Percentiles rank a stretch among this genome's conserved stretches.
phyloP scores from a whole-genome alignment of 1,140 invertebrate species.

The Rhopalosiphum padi region DNA sequence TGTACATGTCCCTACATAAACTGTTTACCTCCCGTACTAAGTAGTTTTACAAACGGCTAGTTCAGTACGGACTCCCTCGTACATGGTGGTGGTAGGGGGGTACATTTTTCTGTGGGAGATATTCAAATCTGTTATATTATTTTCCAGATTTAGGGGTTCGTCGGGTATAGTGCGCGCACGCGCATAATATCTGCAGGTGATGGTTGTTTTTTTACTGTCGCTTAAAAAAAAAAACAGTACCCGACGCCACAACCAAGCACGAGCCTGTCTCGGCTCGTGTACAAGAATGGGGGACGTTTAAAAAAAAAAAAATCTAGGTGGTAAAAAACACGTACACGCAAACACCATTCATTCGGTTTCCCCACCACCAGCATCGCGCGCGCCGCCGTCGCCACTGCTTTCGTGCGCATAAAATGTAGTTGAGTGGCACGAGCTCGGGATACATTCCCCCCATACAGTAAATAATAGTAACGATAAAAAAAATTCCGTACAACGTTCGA shows the following conservation, averaged over 20 bases:
- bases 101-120: neutral
- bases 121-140: constrained; percentile 41
- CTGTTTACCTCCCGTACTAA: neutral
- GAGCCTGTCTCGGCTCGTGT: constrained; percentile 43
- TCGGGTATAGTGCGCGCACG: neutral
- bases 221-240: constrained; percentile 36
- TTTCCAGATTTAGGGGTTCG: constrained; percentile 35
- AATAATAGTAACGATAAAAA: constrained; percentile 27
- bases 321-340: constrained; percentile 47
- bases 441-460: neutral
- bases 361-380: neutral
- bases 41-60: neutral
- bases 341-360: constrained; percentile 31
- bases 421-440: constrained; percentile 51
- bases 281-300: constrained; percentile 31
- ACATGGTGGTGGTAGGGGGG: neutral
- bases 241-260: constrained; percentile 41
- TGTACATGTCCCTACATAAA: neutral
- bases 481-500: neutral
- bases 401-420: neutral
- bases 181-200: constrained; percentile 21
- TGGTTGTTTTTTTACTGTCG: constrained; percentile 26
- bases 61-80: neutral
- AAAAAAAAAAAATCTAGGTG: constrained; percentile 50
- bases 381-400: neutral